A percentile compares a stretch with the other conserved stretches of the same genome.
Evolutionary conservation across 2,113 vertebrate genomes (phyloP).

Genomic region (Lepidothrix coronata): DNA sequence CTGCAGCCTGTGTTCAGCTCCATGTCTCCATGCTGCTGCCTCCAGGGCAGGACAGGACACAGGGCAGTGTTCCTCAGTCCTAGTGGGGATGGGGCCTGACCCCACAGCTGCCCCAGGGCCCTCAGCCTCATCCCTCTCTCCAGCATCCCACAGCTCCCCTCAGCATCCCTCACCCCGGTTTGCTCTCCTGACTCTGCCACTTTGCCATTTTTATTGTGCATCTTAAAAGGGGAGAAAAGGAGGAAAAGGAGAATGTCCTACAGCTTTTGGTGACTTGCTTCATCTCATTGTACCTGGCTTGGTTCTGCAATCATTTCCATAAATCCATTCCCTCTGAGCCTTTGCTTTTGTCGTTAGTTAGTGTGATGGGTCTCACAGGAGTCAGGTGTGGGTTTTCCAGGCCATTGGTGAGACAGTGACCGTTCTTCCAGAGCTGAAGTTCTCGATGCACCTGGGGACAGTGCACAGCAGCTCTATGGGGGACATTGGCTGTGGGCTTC

Average conservation of each 20-base stretch:
- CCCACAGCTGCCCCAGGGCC: fast-evolving
- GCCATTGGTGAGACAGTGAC: background rate
- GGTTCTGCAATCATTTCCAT: background rate
- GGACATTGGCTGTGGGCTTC: background rate
- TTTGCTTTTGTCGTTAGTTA: background rate
- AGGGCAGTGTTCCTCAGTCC: background rate
- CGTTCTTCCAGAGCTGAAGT: background rate
- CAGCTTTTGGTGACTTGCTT: background rate
- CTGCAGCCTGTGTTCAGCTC: fast-evolving
- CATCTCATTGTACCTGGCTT: background rate
- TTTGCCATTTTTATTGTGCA: fast-evolving
- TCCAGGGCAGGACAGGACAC: background rate
- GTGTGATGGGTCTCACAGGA: background rate
- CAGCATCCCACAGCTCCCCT: fast-evolving
- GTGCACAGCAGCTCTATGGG: background rate
- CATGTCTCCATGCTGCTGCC: background rate
- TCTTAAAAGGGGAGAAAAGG: background rate
- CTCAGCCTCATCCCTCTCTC: fast-evolving
- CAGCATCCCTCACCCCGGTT: fast-evolving
- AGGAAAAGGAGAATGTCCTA: background rate
- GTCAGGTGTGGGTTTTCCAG: background rate
- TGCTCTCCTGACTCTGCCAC: fast-evolving
- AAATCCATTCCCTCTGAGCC: fast-evolving
- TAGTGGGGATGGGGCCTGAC: background rate
- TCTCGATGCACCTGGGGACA: fast-evolving